These are phyloP conservation scores for Sphinx pinastri DNA, from an alignment of 2,888 invertebrate species.

Conservation along the genomic window DNA sequence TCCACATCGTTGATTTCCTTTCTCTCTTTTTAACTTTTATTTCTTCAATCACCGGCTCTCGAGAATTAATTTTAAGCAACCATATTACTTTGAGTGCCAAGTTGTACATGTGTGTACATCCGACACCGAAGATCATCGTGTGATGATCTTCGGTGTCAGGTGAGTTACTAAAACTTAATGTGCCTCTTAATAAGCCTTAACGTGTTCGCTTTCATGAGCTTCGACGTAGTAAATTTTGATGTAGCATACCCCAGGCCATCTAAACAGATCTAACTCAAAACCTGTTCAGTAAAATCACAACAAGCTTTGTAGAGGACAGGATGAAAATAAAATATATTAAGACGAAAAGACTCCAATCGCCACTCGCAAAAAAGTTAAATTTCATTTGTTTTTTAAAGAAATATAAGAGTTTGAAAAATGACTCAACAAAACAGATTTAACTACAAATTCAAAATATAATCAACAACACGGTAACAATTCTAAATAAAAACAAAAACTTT, in stretches of 20 bases:
- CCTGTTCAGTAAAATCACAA: neutral
- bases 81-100: no score
- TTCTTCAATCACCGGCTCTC: no score
- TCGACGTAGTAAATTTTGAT: neutral
- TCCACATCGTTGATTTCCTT: no score
- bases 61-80: no score
- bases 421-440: neutral
- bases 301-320: neutral
- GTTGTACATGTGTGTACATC: no score
- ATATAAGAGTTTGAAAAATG: neutral
- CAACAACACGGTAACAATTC: neutral
- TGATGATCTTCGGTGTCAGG: no score
- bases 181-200: neutral
- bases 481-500: neutral
- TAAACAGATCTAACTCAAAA: slow-evolving; percentile 1
- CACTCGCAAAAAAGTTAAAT: neutral
- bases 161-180: no score
- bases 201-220: neutral
- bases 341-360: neutral
- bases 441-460: neutral
- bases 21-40: no score
- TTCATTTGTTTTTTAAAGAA: neutral
- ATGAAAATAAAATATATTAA: neutral
- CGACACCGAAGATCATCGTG: no score
- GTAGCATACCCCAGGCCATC: neutral